phyloP scores from a whole-genome alignment of 2,113 vertebrate species.

The Aythya baeri region DNA sequence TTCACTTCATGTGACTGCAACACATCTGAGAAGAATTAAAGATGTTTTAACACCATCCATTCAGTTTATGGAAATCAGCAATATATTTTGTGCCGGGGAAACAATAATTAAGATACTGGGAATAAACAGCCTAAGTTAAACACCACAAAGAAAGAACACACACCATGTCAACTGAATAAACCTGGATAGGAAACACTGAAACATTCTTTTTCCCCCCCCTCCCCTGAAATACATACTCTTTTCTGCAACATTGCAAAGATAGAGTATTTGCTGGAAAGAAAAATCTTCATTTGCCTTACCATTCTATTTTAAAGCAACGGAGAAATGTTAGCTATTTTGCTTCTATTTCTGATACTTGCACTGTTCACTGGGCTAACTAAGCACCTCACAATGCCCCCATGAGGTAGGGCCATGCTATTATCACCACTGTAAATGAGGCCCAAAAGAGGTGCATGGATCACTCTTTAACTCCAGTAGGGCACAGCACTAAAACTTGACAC shows the following conservation, averaged over 20 bases:
- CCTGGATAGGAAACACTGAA: background rate
- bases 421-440: background rate
- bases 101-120: too few relatives aligned
- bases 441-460: background rate
- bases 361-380: background rate
- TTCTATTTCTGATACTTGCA: background rate
- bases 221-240: background rate
- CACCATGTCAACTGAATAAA: background rate
- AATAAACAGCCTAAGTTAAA: background rate
- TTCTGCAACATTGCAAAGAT: background rate
- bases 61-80: background rate
- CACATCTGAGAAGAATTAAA: background rate
- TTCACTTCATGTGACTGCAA: background rate
- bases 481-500: background rate
- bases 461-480: background rate
- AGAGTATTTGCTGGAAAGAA: background rate
- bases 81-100: background rate
- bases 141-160: background rate
- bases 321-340: rapidly evolving
- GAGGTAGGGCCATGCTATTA: background rate
- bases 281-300: background rate
- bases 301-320: rapidly evolving
- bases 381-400: background rate
- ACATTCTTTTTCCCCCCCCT: background rate
- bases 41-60: background rate